A percentile compares a stretch with the other conserved stretches of the same genome.
These are phyloP conservation scores for Ormyrus pomaceus DNA, from an alignment of 2,888 invertebrate genomes.

Conservation along the genomic window DNA sequence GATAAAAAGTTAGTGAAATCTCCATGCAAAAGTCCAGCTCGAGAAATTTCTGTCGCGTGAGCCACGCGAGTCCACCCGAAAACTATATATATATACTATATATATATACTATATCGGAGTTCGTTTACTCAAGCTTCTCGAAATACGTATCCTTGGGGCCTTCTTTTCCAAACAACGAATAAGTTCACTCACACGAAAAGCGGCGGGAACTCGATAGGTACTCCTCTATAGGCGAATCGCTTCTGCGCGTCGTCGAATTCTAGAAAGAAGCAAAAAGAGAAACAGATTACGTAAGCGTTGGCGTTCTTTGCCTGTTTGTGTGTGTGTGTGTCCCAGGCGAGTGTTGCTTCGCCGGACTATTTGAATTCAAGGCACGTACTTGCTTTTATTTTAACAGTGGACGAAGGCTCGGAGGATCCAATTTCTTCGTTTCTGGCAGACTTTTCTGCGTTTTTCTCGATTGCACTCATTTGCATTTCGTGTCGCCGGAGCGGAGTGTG, in stretches of 20 bases:
- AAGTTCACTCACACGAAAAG: background rate
- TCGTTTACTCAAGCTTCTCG: conserved; percentile 24
- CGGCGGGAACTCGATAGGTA: background rate
- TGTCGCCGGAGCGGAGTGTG: no score
- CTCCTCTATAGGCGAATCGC: background rate
- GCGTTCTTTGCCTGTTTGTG: background rate
- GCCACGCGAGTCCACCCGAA: background rate
- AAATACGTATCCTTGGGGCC: conserved; percentile 6
- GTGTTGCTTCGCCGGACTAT: conserved; percentile 1
- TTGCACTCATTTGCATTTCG: no score
- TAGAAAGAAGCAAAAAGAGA: background rate
- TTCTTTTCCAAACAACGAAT: background rate
- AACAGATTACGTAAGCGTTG: background rate
- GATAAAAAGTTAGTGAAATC: background rate
- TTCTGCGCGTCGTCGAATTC: background rate
- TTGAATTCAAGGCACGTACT: conserved; percentile 6
- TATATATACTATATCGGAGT: background rate
- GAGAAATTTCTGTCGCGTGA: conserved; percentile 1
- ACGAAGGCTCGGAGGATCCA: no score
- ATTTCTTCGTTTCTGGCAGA: no score
- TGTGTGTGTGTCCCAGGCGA: conserved; percentile 2
- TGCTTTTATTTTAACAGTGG: no score
- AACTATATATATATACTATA: background rate
- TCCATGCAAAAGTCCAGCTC: background rate
- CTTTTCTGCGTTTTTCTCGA: no score